These are phyloP conservation scores for Mechanitis messenoides DNA, from an alignment of 2,888 invertebrate genomes.

Conservation along the genomic window DNA sequence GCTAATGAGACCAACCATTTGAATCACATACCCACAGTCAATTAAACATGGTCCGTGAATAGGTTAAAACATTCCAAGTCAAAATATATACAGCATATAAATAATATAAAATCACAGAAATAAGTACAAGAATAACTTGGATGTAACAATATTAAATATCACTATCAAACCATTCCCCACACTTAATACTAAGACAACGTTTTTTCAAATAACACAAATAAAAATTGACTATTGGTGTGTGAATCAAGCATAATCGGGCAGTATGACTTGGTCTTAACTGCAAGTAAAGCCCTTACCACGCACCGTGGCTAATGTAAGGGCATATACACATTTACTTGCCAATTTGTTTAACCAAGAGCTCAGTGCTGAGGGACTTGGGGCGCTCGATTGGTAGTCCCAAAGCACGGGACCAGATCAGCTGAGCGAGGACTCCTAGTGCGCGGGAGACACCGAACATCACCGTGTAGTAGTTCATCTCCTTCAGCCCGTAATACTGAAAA, in stretches of 20 bases:
- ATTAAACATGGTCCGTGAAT: slow-evolving; percentile 34
- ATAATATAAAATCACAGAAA: slow-evolving; percentile 41
- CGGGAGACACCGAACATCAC: slow-evolving; percentile 94
- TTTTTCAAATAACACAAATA: slow-evolving; percentile 3
- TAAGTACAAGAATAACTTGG: slow-evolving; percentile 49
- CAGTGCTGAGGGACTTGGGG: slow-evolving; percentile 90
- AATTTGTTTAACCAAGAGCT: slow-evolving; percentile 67
- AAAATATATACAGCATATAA: slow-evolving; percentile 34
- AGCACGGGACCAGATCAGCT: slow-evolving; percentile 91
- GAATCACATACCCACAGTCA: slow-evolving; percentile 61
- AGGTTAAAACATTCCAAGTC: slow-evolving; percentile 29
- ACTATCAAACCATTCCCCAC: slow-evolving; percentile 37
- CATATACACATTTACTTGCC: slow-evolving; percentile 48
- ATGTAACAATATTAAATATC: slow-evolving; percentile 34
- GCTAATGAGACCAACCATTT: slow-evolving; percentile 40
- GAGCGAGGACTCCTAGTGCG: slow-evolving; percentile 89
- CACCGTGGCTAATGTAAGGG: neutral
- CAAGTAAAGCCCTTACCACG: slow-evolving; percentile 4
- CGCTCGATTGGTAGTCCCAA: slow-evolving; percentile 90
- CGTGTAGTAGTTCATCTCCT: slow-evolving; percentile 95
- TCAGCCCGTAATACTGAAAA: slow-evolving; percentile 89
- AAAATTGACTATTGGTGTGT: slow-evolving; percentile 26
- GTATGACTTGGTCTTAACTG: neutral
- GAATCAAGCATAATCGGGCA: slow-evolving; percentile 15
- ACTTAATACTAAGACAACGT: slow-evolving; percentile 35